Base-by-base conservation (phyloP, 2,113 vertebrate genomes). In the Uria lomvia region DNA sequence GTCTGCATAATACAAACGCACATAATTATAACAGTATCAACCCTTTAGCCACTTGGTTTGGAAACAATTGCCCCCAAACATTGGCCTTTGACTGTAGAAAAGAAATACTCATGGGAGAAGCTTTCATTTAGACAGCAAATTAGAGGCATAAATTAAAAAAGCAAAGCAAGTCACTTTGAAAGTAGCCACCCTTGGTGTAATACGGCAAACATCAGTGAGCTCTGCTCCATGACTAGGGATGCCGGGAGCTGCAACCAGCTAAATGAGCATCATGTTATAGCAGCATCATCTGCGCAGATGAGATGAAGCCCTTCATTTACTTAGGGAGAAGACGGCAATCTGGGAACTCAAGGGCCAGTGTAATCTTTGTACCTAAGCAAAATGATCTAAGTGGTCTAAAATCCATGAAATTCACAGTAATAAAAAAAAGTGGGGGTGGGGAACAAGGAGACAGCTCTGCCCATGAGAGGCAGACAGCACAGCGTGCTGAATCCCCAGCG, bases 81-180 rank as follows among this genome's bases (percentile, higher is more conserved):
- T 11, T 81, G 29, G 56, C 29, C 76, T 94, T 84, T 72, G 80
- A 49, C 70, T 65, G 62, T 6, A 52, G 56, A 82, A 65, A 36
- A 81, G 22, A 89, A 87, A 90, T 75, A 72, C 70, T 91, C 56
- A 4, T 0, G 15, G 68, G 76, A 89, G 7, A 78, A 71, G 7
- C 68, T 89, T 87, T 87, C 72, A 89, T 92, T 97, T 94, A 81
- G 80, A 60, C 24, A 71, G 49, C 45, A 91, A 93, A 90, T 91
- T 75, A 75, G 52, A 78, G 13, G 36, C 8, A 13, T 58, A 79
- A 78, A 95, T 87, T 78, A 22, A 81, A 65, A 85, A 91, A 56
- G 60, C 43, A 85, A 91, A 78, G 26, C 50, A 63, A 92, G n/a
- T 40, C 29, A 43, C 59, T 95, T 45, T 42, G 75, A 43, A 77